Evolutionary conservation across 1,140 invertebrate species (phyloP), one percentile per base, ranked within the genome.

Genomic region (Drosophila quadrilineata): DNA sequence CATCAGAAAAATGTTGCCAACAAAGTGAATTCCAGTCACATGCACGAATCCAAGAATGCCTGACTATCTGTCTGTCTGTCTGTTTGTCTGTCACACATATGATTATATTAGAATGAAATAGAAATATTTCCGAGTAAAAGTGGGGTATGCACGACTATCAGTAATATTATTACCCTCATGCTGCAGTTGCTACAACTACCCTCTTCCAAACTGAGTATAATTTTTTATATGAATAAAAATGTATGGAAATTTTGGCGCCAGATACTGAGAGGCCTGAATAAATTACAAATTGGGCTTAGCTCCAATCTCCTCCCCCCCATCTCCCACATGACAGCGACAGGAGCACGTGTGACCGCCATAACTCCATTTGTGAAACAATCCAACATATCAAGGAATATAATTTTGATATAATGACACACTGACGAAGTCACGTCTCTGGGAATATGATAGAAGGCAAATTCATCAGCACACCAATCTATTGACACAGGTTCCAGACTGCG

Each of bases 221-320:
- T 21, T 35, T 58, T 17, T 33, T 31, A 28, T 24, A 21, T 12
- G 54, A 48, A 53, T 36, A 54, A 56, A 40, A 36, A 59, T n/a
- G n/a, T n/a, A n/a, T n/a, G 35, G 6, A 70, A 53, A 77, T 75
- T 54, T 50, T 46, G 49, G 45, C 35, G 63, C 45, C 70, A 57
- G 19, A 19, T 8, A 33, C n/a, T n/a, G n/a, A n/a, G 24, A 46
- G 45, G 31, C 66, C 62, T 67, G 75, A 59, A 52, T 28, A 63
- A 71, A 84, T 75, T 85, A 84, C 74, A 85, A 85, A 85, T 79
- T 77, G 56, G 63, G 41, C 10, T n/a, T n/a, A n/a, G n/a, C n/a
- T n/a, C 2, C 43, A n/a, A 0, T 4, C 24, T 19, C 33, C 45
- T 53, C 19, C 29, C 12, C 2, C 6, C n/a, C 19, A 49, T 48